Evolutionary conservation across 2,113 vertebrate species (phyloP).

Genomic region (cattle (Bos taurus)): DNA sequence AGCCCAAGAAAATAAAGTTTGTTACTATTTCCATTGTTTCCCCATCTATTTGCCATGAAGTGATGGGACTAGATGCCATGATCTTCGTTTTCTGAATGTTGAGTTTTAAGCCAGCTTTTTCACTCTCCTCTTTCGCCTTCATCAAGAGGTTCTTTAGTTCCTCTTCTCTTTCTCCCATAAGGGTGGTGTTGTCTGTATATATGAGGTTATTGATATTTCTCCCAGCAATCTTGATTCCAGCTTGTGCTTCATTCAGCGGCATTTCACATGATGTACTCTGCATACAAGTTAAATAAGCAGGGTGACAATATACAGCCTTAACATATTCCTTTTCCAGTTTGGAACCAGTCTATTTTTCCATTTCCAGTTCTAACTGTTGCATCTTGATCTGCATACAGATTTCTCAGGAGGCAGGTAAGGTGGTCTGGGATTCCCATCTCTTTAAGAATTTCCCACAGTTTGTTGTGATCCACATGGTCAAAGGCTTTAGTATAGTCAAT

Average conservation of each 20-base stretch:
- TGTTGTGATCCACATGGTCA: not conserved
- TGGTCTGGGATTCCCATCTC: not conserved
- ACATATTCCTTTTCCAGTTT: not conserved
- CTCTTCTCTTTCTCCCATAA: not conserved
- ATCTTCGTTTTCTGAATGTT: not conserved
- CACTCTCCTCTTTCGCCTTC: not conserved
- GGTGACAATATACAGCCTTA: not conserved
- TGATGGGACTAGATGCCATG: not conserved
- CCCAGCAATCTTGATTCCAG: not conserved
- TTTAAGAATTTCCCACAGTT: not conserved
- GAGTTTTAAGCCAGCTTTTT: not conserved
- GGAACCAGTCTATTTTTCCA: not conserved
- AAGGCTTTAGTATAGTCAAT: not conserved
- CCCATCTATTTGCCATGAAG: not conserved
- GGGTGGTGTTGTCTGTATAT: not conserved
- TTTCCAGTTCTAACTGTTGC: not conserved
- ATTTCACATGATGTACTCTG: not conserved
- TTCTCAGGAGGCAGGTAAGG: not conserved
- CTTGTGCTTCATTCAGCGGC: not conserved
- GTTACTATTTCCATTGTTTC: not conserved
- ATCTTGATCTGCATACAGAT: not conserved
- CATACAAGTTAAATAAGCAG: not conserved
- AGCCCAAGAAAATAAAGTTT: not conserved
- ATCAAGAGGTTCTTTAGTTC: not conserved
- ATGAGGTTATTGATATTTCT: not conserved